phyloP scores from a whole-genome alignment of 2,888 invertebrate species.

The Argyresthia albistria region DNA sequence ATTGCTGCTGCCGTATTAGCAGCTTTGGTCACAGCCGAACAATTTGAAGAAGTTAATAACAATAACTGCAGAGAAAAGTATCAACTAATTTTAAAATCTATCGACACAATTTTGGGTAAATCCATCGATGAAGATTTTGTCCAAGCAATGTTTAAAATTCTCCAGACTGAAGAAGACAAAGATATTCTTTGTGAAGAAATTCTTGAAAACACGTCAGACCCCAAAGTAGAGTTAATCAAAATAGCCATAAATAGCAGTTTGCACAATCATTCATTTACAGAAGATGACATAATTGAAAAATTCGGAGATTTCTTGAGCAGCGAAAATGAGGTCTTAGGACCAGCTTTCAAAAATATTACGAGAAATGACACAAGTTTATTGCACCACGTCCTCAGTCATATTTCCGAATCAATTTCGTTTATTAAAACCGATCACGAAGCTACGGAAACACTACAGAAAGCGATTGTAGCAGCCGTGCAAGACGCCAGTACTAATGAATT shows the following conservation, averaged over 20 bases:
- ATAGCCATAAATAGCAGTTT: constrained; percentile 63
- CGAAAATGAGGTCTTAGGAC: constrained; percentile 72
- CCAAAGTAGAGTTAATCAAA: constrained; percentile 76
- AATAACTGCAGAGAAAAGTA: constrained; percentile 65
- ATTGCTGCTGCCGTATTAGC: constrained; percentile 67
- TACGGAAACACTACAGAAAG: constrained; percentile 76
- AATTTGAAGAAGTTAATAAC: constrained; percentile 61
- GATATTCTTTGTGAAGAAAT: constrained; percentile 61
- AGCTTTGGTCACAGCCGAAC: constrained; percentile 63
- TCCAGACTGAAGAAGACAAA: constrained; percentile 65
- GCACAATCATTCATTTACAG: constrained; percentile 56
- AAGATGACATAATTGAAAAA: constrained; percentile 75
- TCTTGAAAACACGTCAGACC: constrained; percentile 62
- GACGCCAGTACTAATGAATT: constrained; percentile 74
- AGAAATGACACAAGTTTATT: constrained; percentile 74
- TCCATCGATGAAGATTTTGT: constrained; percentile 61
- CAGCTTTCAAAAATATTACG: constrained; percentile 77
- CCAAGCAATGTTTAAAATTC: constrained; percentile 57
- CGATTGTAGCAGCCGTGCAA: constrained; percentile 77
- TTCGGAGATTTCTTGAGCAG: constrained; percentile 75
- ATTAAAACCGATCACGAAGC: constrained; percentile 77
- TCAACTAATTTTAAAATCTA: constrained; percentile 62
- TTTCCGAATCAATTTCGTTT: constrained; percentile 73
- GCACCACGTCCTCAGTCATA: constrained; percentile 71
- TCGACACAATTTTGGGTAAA: constrained; percentile 62